phyloP scores from a whole-genome alignment of 2,113 vertebrate genomes.

The Eleginops maclovinus region DNA sequence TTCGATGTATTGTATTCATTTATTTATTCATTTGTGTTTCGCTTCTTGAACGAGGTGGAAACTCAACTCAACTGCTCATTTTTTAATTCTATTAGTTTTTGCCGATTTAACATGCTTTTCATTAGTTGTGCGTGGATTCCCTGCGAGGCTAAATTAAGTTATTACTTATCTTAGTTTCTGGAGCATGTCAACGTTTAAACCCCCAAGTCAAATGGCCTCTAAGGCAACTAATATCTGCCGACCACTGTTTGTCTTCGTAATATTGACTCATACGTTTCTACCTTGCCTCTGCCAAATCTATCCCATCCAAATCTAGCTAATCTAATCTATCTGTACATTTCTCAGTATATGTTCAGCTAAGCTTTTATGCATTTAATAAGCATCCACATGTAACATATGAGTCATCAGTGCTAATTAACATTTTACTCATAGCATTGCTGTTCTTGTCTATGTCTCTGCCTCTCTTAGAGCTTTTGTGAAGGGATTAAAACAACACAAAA shows the following conservation, averaged over 20 bases:
- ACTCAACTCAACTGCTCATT: conserved; percentile 65
- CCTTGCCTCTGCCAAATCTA: no score
- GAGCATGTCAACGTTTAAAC: no score
- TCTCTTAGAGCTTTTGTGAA: conserved; percentile 18
- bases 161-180: no score
- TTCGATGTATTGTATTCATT: background rate
- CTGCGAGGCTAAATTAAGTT: conserved; percentile 47
- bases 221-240: no score
- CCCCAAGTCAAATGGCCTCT: no score
- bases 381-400: conserved; percentile 25
- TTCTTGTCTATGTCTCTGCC: conserved; percentile 23
- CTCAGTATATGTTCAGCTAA: conserved; percentile 23
- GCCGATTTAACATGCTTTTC: conserved; percentile 57
- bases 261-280: no score
- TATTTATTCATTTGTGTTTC: background rate
- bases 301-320: no score
- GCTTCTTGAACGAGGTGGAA: conserved; percentile 41
- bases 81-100: conserved; percentile 70
- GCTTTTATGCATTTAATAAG: background rate
- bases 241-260: no score
- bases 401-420: conserved; percentile 13
- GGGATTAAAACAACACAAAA: conserved; percentile 46
- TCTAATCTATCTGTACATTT: conserved; percentile 20
- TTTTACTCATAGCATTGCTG: conserved; percentile 11
- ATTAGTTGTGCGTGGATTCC: conserved; percentile 58